Percentiles rank a stretch among this genome's conserved stretches.
Evolutionary conservation across 2,888 invertebrate genomes (phyloP).

Genomic region (Xestoiulus laeticollis): DNA sequence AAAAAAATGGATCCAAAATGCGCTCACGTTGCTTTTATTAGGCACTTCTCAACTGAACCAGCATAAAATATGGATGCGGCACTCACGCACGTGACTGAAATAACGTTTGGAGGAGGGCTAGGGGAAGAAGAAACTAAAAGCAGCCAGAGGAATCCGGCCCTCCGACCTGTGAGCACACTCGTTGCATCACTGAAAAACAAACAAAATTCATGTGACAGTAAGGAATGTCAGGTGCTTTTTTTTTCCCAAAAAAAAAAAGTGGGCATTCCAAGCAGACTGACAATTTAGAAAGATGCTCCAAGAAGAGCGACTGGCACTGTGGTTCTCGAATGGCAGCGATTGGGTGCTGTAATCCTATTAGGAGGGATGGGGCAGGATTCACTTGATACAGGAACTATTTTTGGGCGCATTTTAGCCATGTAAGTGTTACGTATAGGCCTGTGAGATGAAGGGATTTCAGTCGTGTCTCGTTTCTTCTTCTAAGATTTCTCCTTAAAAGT

Average conservation of each 20-base stretch:
- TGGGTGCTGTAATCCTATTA: too few relatives aligned
- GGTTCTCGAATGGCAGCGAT: not conserved
- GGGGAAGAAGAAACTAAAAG: not conserved
- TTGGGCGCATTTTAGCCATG: not conserved
- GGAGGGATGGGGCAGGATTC: not conserved
- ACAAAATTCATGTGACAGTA: slow-evolving; percentile 23
- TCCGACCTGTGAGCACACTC: not conserved
- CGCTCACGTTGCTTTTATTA: slow-evolving; percentile 25
- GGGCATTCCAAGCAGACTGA: not conserved
- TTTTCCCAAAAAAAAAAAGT: too few relatives aligned
- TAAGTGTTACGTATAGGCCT: not conserved
- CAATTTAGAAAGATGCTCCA: not conserved
- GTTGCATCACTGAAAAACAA: slow-evolving; percentile 31
- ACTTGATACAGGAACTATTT: not conserved
- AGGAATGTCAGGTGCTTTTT: slow-evolving; percentile 23
- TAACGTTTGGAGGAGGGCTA: not conserved
- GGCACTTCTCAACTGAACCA: slow-evolving; percentile 21
- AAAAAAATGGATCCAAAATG: not conserved
- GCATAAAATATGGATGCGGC: slow-evolving; percentile 1
- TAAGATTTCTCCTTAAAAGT: too few relatives aligned
- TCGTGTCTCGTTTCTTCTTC: not conserved
- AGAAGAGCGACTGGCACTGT: too few relatives aligned
- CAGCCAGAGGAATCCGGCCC: slow-evolving; percentile 4
- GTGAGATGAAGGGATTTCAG: not conserved
- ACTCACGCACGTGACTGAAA: slow-evolving; percentile 34